Evolutionary conservation across 2,888 invertebrate genomes (phyloP), one percentile per base, ranked within the genome.

Genomic region (Lepidonotus clava): DNA sequence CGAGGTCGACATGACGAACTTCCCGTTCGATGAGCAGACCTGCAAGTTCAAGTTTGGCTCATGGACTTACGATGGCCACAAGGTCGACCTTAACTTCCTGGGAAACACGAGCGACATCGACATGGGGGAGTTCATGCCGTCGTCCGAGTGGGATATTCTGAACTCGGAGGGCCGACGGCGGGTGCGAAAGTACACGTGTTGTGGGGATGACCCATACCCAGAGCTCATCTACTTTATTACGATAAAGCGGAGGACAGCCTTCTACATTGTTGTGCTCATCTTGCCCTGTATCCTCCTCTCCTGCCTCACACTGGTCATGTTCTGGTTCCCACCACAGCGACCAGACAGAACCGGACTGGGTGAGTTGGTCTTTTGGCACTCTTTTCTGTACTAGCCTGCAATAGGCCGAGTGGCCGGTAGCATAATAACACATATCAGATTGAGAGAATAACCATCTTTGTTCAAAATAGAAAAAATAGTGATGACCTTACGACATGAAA

Each of bases 241-340:
- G n/a, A 91, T 93, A 76, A 88, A 91, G 87, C 86, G 93, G 40
- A 89, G 91, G 41, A 91, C 92, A 11, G 91, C 93, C 14, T 93
- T 94, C 88, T 94, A 93, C 90, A 92, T 92, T 80, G 93, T 93
- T 89, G 92, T 94, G 80, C 90, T 94, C 85, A 92, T 94, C 86
- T 90, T 94, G 71, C 94, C 94, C 40, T 94, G 94, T 90, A 92
- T 94, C 56, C 91, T 94, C 41, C 90, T 94, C 80, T 93, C 94
- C n/a, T 92, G 93, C 36, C 91, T 94, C 76, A 94, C 93, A 0
- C 90, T 94, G 83, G 93, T 94, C 8, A 90, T 94, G 61, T 94
- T 93, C 90, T 94, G 94, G 94, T 92, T 94, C 71, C 94, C 94
- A 36, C 94, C 94, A 11, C 93, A 94, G 88, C 92, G 93, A 32